Evolutionary conservation across 2,113 vertebrate species (phyloP), one percentile per base, ranked within the genome.

Genomic region (Gnathonemus echidnorhynchus): DNA sequence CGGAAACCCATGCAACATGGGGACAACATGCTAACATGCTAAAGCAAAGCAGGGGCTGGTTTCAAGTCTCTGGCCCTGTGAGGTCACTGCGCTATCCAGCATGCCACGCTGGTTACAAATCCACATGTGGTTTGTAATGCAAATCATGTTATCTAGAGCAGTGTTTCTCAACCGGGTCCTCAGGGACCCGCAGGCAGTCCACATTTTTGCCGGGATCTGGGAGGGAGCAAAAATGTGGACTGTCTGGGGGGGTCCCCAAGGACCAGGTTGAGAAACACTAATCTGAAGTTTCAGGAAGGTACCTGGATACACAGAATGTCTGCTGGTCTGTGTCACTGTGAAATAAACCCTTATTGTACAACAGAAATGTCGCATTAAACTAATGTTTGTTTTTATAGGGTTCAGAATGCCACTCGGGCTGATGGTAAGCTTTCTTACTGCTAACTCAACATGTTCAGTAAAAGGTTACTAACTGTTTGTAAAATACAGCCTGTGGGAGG

Each of bases 391-490:
- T 91, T 35, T 89, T 91, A 15, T 88, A 96, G 96, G 45, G 84
- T 94, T 45, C 95, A 95, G 90, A 94, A 93, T 88, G 91, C 89
- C 7, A 77, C 91, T 87, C 6, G 90, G 8, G 42, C 91, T 83
- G 96, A 96, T 93, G 92, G 96, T 39, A 94, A 90, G 92, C 92
- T 24, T 89, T 9, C 24, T 48, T 50, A 27, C 27, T 70, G 27
- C n/a, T 86, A 13, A 5, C 15, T 70, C 11, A 88, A 70, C 5
- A 2, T 49, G 49, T 46, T 45, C 66, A n/a, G 7, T 45, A 39
- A 42, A 83, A 83, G 15, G 19, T 0, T 3, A 70, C n/a, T 66
- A n/a, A 27, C 58, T 70, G 10, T 31, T 70, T 70, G 10, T 27
- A 70, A 70, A 70, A 70, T 70, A 31, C 27, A 70, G 9, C n/a